These are phyloP conservation scores for Ceratina calcarata DNA, from an alignment of 1,140 invertebrate genomes.

Conservation along the genomic window DNA sequence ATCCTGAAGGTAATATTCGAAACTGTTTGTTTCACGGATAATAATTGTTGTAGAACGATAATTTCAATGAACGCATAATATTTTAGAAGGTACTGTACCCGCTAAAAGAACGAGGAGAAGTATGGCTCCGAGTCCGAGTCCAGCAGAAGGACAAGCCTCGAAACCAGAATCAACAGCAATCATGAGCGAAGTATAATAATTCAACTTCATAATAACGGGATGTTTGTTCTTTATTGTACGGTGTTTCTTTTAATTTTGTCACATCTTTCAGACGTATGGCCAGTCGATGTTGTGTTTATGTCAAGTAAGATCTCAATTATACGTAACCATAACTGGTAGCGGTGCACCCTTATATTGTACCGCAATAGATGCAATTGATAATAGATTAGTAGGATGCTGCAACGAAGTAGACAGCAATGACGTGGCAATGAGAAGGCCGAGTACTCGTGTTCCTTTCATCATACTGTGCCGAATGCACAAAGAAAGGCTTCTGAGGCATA, in stretches of 20 bases:
- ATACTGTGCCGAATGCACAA: conserved; percentile 92
- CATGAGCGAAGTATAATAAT: conserved; percentile 69
- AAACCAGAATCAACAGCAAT: conserved; percentile 80
- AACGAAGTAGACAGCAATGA: conserved; percentile 85
- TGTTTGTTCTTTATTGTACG: background rate
- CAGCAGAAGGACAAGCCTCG: conserved; percentile 77
- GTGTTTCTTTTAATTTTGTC: conserved; percentile 14
- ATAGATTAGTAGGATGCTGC: conserved; percentile 89
- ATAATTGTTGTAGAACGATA: background rate
- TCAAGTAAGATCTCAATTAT: conserved; percentile 77
- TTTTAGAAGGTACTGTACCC: conserved; percentile 64
- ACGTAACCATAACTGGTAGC: conserved; percentile 77
- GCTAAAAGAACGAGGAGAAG: conserved; percentile 74
- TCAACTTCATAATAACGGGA: background rate
- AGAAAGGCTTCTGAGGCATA: conserved; percentile 88
- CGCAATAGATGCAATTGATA: conserved; percentile 90
- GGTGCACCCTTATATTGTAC: conserved; percentile 82
- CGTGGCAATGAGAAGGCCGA: conserved; percentile 86
- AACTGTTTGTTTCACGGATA: background rate
- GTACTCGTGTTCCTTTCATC: conserved; percentile 90
- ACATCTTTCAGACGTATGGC: conserved; percentile 69
- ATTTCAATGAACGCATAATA: conserved; percentile 17
- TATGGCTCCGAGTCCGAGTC: conserved; percentile 78
- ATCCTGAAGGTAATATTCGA: conserved; percentile 70
- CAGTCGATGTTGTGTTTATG: conserved; percentile 79